Percentiles rank a stretch among this genome's conserved stretches.
These are phyloP conservation scores for Berghia stephanieae DNA, from an alignment of 1,140 invertebrate genomes.

Conservation along the genomic window DNA sequence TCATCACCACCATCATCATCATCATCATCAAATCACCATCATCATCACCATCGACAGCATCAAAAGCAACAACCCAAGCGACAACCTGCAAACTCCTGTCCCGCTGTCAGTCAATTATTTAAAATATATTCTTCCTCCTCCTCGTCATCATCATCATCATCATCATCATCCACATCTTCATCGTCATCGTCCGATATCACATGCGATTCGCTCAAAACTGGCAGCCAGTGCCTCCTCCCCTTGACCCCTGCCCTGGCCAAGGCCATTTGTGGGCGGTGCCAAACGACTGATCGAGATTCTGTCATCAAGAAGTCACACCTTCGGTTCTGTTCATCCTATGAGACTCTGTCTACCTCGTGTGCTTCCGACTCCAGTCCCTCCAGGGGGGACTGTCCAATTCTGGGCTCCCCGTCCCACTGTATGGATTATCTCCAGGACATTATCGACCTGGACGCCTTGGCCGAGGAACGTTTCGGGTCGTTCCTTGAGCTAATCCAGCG, in stretches of 20 bases:
- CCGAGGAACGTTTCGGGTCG: constrained; percentile 2
- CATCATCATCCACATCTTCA: background rate
- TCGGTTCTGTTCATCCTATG: background rate
- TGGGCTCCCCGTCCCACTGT: background rate
- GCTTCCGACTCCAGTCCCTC: background rate
- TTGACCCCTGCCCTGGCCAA: background rate
- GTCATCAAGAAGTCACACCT: background rate
- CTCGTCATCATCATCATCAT: constrained; percentile 13
- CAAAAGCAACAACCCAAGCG: background rate
- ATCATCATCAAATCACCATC: background rate
- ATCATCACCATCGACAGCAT: background rate
- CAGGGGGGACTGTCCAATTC: constrained; percentile 2
- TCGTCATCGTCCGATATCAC: constrained; percentile 13
- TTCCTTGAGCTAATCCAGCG: constrained; percentile 29
- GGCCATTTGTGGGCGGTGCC: constrained; percentile 13
- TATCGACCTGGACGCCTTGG: background rate
- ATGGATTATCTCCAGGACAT: background rate
- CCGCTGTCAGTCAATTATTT: constrained; percentile 14
- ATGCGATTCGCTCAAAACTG: background rate
- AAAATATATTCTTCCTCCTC: constrained; percentile 5
- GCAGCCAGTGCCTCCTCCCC: background rate
- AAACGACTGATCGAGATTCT: background rate
- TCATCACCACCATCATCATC: constrained; percentile 12
- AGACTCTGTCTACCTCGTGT: background rate
- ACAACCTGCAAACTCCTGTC: background rate